Base-by-base conservation (phyloP, 1,140 invertebrate species). In the Drepana arcuata region DNA sequence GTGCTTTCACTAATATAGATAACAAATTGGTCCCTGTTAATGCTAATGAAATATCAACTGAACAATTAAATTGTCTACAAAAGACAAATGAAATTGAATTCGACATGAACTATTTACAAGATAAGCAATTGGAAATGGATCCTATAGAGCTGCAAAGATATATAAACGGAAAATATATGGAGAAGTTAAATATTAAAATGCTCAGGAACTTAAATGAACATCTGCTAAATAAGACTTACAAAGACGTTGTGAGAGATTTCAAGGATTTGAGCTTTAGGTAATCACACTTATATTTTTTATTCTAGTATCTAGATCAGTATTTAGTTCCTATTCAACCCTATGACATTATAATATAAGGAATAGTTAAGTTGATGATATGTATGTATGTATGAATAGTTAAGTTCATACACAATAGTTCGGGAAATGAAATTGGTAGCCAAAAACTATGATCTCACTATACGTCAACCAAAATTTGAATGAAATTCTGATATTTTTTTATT, bases 221-320 rank as follows among this genome's bases (percentile, higher is more conserved):
- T 35, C 42, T 78, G 1, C 39, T 75, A 34, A 66, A 63, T 31
- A 74, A 70, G 38, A 79, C 72, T 5, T 59, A 69, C 24, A 71
- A 67, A 39, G 77, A 81, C 46, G 66, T 81, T 0, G 72, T 81
- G 2, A 62, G 54, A 33, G 72, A 81, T 38, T 67, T 55, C 28
- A 43, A 55, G 35, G 52, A 65, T 27, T 36, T 70, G 2, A 67
- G 58, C 42, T 48, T 66, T 7, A 77, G 70, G 70, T 77, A 30
- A 16, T n/a, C n/a, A n/a, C n/a, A n/a, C n/a, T n/a, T n/a, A n/a
- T n/a, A n/a, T n/a, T n/a, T n/a, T n/a, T 40, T 47, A 24, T 36
- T 29, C 9, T 31, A 23, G 10, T 24, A n/a, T n/a, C n/a, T n/a
- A n/a, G n/a, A n/a, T n/a, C n/a, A n/a, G n/a, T n/a, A n/a, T n/a